Conservation (phyloP, 1,140 invertebrate species). For the Caerostris darwini region DNA sequence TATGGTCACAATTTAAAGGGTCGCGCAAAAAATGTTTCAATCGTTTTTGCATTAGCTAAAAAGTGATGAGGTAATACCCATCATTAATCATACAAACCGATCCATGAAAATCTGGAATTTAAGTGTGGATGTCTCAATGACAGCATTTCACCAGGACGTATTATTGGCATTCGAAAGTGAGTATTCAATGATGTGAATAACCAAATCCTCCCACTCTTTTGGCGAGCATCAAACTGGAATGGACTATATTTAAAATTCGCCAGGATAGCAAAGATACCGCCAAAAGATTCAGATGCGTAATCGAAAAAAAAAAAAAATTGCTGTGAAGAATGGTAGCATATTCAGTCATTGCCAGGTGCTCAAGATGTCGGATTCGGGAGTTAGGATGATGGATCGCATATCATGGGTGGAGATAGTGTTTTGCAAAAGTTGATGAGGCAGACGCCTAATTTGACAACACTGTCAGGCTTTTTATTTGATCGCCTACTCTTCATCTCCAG, state of each 20-base stretch:
- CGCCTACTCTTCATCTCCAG: conserved; percentile 42
- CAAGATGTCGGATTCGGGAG: conserved; percentile 35
- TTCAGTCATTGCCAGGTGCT: conserved; percentile 52
- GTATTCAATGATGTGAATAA: conserved; percentile 10
- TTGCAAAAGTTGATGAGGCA: conserved; percentile 55
- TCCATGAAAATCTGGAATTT: background rate
- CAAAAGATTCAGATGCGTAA: background rate
- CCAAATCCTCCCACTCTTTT: background rate
- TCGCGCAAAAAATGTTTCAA: too few species aligned
- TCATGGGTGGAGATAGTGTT: conserved; percentile 57
- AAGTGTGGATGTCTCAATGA: conserved; percentile 3
- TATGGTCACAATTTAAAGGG: too few species aligned
- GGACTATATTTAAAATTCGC: background rate
- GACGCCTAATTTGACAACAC: conserved; percentile 62
- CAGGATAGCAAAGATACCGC: background rate
- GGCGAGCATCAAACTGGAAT: background rate
- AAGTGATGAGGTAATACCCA: too few species aligned
- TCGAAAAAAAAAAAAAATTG: background rate
- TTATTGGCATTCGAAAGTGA: conserved; percentile 11
- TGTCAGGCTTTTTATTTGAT: conserved; percentile 49
- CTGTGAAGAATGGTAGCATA: background rate
- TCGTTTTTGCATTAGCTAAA: too few species aligned
- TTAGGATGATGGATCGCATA: conserved; percentile 54
- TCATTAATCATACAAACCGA: background rate
- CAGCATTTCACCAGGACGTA: background rate